Percentiles rank a stretch among this genome's conserved stretches.
phyloP scores from a whole-genome alignment of 1,140 invertebrate genomes.

The Micrasema minimum region DNA sequence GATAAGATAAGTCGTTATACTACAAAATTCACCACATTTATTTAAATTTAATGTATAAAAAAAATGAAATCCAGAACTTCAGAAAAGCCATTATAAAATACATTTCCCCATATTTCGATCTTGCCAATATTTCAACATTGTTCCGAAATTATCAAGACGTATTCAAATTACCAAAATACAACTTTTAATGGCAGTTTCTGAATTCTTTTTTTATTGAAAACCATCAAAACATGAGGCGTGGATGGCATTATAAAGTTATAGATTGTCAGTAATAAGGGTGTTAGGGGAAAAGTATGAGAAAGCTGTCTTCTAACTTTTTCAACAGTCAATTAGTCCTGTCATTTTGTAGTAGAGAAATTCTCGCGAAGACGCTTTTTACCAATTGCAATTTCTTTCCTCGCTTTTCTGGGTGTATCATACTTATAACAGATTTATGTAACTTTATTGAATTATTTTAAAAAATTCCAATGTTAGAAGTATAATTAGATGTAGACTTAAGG shows the following conservation, averaged over 20 bases:
- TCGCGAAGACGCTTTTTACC: neutral
- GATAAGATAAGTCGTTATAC: no score
- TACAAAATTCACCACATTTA: no score
- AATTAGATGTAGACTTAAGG: neutral
- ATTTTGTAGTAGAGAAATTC: neutral
- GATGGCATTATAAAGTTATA: neutral
- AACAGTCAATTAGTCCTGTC: constrained; percentile 29
- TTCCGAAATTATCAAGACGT: no score
- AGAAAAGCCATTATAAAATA: no score
- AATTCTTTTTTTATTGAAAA: constrained; percentile 15
- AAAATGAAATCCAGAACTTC: no score
- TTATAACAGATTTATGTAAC: neutral
- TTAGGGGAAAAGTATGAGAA: neutral
- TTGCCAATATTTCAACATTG: no score
- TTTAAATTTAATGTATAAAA: no score
- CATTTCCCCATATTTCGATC: no score
- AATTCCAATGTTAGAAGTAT: neutral
- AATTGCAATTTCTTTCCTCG: constrained; percentile 16
- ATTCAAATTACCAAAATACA: constrained; percentile 20
- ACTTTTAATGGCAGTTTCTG: constrained; percentile 11
- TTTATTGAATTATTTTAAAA: neutral
- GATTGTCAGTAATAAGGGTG: constrained; percentile 14
- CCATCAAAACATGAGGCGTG: constrained; percentile 1
- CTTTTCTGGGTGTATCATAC: neutral
- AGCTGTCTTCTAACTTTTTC: constrained; percentile 12